Base-by-base conservation (phyloP, 2,888 invertebrate genomes). In the Nezara viridula region DNA sequence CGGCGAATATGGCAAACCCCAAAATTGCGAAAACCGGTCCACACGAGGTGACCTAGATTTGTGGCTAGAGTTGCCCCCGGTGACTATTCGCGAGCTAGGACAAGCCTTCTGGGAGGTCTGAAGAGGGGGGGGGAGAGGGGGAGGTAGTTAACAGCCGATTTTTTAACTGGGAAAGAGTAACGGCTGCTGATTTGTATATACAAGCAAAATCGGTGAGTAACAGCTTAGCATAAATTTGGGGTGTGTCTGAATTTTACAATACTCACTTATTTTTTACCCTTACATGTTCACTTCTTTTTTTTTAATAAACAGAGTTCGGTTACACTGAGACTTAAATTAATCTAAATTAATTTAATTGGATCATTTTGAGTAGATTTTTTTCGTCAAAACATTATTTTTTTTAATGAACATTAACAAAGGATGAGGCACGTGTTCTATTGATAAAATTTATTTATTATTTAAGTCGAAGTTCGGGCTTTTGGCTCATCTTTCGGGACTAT, bases 1-100 rank as follows among this genome's bases (percentile, higher is more conserved):
- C 40, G 24, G 40, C 81, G 81, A 47, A 81, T 81, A 81, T 81
- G 81, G 81, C 81, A 81, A 81, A 81, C 81, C 81, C 81, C 81
- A 81, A 81, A 44, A 81, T 44, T 47, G 81, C 40, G n/a, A 81
- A 77, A 81, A 81, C 81, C 81, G 81, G 81, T 81, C 44, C n/a
- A n/a, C 47, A 40, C 44, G 44, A 27, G 44, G 24, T 81, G 81
- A 81, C 81, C 81, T n/a, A 81, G 24, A 81, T 81, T 24, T 19
- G 3, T 0, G 7, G n/a, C 44, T 81, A 81, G 81, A 7, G 66
- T 21, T 16, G 40, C 77, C 16, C 14, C 77, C 37, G 21, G 40
- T 73, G 19, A 73, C 66, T 73, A 73, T 73, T 60, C 27, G 60
- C 60, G 27, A 24, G 12, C 60, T 60, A 60, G 60, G 14, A 3